Percentiles rank a stretch among this genome's conserved stretches.
Evolutionary conservation across 2,113 vertebrate species (phyloP).

Genomic region (Mionectes macconnelli): DNA sequence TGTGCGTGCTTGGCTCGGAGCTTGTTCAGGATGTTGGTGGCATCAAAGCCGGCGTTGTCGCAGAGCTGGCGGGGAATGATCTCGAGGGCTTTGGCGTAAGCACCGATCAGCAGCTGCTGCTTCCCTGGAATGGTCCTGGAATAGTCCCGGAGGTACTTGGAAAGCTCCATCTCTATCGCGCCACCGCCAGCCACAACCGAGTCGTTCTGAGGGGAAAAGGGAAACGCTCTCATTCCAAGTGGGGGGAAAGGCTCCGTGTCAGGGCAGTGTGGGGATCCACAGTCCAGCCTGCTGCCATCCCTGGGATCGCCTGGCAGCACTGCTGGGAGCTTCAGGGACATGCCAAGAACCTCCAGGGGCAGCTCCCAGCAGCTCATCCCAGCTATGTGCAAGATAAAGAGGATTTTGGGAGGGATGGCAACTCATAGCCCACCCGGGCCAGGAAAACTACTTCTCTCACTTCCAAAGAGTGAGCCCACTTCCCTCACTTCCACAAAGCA

Average conservation of each 20-base stretch:
- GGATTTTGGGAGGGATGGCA: not conserved
- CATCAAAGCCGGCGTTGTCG: conserved; percentile 98
- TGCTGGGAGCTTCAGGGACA: not conserved
- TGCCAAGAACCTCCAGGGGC: not conserved
- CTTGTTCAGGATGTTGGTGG: conserved; percentile 98
- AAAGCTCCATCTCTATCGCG: conserved; percentile 98
- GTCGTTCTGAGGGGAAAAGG: conserved; percentile 81
- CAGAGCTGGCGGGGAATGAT: conserved; percentile 96
- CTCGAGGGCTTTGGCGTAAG: conserved; percentile 95
- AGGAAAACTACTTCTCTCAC: not conserved
- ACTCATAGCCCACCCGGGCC: rapidly evolving
- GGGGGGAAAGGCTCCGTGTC: not conserved
- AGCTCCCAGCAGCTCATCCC: not conserved
- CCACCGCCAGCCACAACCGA: conserved; percentile 93
- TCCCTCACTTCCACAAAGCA: not conserved
- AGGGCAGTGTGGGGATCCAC: rapidly evolving
- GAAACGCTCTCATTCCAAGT: not conserved
- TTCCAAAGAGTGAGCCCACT: too few species aligned
- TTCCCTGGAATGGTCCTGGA: conserved; percentile 97
- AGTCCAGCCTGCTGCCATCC: not conserved
- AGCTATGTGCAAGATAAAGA: not conserved
- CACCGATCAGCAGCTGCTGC: conserved; percentile 94
- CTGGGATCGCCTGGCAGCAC: not conserved
- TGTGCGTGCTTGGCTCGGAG: conserved; percentile 95
- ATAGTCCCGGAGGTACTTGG: conserved; percentile 91